Evolutionary conservation across 2,113 vertebrate genomes (phyloP).

Genomic region (Tragelaphus imberbis): DNA sequence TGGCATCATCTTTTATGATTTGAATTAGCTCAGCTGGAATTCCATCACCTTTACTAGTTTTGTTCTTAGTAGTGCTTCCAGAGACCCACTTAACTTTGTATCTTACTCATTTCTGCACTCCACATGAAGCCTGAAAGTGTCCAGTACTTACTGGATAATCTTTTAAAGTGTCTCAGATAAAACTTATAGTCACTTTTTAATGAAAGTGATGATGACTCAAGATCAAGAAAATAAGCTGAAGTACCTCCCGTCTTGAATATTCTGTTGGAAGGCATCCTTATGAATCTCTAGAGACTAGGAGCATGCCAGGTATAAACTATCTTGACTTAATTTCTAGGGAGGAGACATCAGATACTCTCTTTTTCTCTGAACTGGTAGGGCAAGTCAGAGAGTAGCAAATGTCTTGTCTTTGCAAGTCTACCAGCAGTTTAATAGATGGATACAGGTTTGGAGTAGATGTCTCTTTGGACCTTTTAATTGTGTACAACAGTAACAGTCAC

Average conservation of each 20-base stretch:
- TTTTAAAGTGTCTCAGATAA: not conserved
- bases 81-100: not conserved
- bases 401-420: not conserved
- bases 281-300: not conserved
- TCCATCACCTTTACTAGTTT: not conserved
- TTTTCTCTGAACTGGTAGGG: not conserved
- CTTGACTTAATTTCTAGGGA: not conserved
- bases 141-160: not conserved
- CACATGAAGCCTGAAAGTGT: not conserved
- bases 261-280: not conserved
- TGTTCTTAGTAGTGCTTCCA: not conserved
- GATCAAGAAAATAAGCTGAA: not conserved
- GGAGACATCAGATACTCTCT: not conserved
- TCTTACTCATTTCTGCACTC: not conserved
- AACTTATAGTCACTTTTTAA: not conserved
- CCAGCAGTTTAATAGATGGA: not conserved
- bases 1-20: rapidly evolving
- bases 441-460: not conserved
- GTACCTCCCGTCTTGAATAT: not conserved
- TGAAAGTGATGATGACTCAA: not conserved
- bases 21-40: not conserved
- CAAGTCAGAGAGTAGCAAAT: not conserved
- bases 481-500: not conserved
- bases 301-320: not conserved
- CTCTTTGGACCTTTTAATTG: not conserved